phyloP scores from a whole-genome alignment of 2,888 invertebrate species.

The Tiliacea citrago region DNA sequence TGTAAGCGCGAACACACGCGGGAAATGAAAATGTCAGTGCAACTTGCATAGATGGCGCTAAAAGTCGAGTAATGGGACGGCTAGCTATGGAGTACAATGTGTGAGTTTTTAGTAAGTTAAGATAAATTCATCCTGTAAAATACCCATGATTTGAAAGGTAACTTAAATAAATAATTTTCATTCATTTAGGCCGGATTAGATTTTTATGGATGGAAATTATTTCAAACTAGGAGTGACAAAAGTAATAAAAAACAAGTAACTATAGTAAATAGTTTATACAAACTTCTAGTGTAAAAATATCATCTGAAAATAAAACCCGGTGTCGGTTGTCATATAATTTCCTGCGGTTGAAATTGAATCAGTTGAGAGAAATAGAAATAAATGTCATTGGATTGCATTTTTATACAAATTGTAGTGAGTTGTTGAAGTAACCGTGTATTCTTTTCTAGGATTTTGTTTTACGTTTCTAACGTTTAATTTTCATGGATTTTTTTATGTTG shows the following conservation, averaged over 20 bases:
- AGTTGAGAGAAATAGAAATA: slow-evolving; percentile 20
- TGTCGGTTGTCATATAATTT: slow-evolving; percentile 6
- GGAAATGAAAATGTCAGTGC: slow-evolving; percentile 81
- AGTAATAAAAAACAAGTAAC: too few relatives aligned
- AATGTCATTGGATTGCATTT: slow-evolving; percentile 30
- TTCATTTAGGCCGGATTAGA: too few relatives aligned
- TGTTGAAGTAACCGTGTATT: background rate
- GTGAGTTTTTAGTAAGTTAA: slow-evolving; percentile 16
- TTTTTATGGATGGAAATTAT: too few relatives aligned
- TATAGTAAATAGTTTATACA: background rate
- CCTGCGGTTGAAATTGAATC: slow-evolving; percentile 29
- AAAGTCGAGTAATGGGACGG: slow-evolving; percentile 35
- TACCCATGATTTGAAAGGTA: too few relatives aligned
- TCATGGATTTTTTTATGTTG: background rate
- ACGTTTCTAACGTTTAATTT: background rate
- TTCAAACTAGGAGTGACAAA: too few relatives aligned
- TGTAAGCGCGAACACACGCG: slow-evolving; percentile 73
- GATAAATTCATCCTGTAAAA: too few relatives aligned
- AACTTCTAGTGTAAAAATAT: background rate
- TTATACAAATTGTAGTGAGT: background rate
- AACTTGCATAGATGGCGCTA: slow-evolving; percentile 56
- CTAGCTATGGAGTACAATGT: slow-evolving; percentile 24
- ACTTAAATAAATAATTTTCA: too few relatives aligned
- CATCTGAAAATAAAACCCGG: slow-evolving; percentile 8
- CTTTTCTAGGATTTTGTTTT: background rate